Evolutionary conservation across 2,888 invertebrate genomes (phyloP).

Genomic region (Bombyx huttoni): DNA sequence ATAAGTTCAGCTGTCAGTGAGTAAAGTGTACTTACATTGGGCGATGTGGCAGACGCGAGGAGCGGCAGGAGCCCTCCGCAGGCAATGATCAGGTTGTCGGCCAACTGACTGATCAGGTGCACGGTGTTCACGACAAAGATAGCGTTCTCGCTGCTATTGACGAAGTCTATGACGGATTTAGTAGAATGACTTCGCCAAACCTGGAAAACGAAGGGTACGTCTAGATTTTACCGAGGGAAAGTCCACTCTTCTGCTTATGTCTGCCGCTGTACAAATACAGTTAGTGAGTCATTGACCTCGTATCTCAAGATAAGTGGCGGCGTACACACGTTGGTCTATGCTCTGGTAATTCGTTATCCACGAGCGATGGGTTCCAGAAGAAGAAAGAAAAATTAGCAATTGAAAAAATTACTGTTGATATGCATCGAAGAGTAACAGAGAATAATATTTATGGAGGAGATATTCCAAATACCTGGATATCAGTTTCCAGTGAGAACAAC

Average conservation of each 20-base stretch:
- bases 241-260: no score
- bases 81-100: slow-evolving; percentile 98
- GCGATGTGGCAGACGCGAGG: slow-evolving; percentile 97
- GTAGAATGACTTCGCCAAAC: slow-evolving; percentile 93
- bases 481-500: slow-evolving; percentile 95
- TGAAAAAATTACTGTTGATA: no score
- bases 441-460: background rate
- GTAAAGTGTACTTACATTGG: slow-evolving; percentile 82
- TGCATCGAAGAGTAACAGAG: no score
- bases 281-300: no score
- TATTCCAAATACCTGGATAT: slow-evolving; percentile 82
- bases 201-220: slow-evolving; percentile 15
- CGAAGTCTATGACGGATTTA: slow-evolving; percentile 97
- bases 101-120: slow-evolving; percentile 97
- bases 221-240: background rate
- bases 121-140: slow-evolving; percentile 99
- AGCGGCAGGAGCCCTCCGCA: slow-evolving; percentile 97
- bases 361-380: no score
- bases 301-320: no score
- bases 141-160: slow-evolving; percentile 97
- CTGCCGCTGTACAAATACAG: no score
- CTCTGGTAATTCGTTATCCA: no score
- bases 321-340: no score
- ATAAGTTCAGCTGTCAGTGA: no score
- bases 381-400: no score